Evolutionary conservation across 2,113 vertebrate genomes (phyloP).

Genomic region (Ageneiosus marmoratus): DNA sequence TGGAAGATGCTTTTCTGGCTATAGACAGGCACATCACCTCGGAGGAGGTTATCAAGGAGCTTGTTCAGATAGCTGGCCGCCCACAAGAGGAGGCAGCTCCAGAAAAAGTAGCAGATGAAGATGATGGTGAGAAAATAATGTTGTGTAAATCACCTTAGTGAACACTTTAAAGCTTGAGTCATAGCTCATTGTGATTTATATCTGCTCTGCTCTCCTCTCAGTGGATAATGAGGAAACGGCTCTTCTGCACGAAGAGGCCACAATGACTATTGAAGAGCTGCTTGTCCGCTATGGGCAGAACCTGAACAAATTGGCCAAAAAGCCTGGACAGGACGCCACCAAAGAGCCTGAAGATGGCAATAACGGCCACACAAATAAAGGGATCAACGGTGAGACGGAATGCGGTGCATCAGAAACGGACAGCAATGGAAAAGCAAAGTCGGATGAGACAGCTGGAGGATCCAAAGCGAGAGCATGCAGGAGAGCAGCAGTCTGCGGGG

Average conservation of each 20-base stretch:
- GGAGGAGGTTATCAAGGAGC: constrained; percentile 93
- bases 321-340: constrained; percentile 47
- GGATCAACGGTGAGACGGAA: constrained; percentile 85
- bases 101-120: constrained; percentile 94
- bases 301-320: constrained; percentile 80
- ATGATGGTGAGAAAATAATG: constrained; percentile 82
- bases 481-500: constrained; percentile 59
- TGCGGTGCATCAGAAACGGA: constrained; percentile 68
- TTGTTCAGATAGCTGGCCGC: constrained; percentile 90
- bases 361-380: constrained; percentile 63
- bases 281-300: constrained; percentile 92
- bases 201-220: constrained; percentile 54
- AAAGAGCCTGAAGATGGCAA: constrained; percentile 63
- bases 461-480: constrained; percentile 70
- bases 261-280: constrained; percentile 98
- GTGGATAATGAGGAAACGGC: constrained; percentile 97
- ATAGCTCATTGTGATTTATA: not conserved
- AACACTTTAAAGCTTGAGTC: not conserved
- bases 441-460: constrained; percentile 29
- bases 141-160: not conserved
- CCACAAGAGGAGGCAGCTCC: constrained; percentile 84
- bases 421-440: constrained; percentile 71
- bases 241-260: constrained; percentile 94
- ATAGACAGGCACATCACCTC: constrained; percentile 91
- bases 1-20: constrained; percentile 95